These are phyloP conservation scores for Ranitomeya imitator DNA, from an alignment of 2,113 vertebrate genomes.

Conservation along the genomic window DNA sequence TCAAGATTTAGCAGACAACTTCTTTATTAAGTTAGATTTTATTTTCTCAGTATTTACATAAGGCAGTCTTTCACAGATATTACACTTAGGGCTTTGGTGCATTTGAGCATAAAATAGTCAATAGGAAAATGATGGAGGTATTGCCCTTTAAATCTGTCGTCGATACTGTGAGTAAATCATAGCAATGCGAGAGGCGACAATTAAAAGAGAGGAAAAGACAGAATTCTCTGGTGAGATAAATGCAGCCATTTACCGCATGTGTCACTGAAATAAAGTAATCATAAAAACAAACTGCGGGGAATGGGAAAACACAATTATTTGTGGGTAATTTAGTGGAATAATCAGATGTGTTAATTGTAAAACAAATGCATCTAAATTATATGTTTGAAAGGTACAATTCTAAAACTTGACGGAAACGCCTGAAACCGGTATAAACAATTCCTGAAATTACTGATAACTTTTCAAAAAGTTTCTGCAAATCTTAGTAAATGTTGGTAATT, in stretches of 20 bases:
- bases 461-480: neutral
- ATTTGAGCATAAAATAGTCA: neutral
- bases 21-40: neutral
- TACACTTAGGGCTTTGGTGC: neutral
- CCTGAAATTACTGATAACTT: neutral
- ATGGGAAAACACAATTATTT: conserved; percentile 8
- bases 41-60: neutral
- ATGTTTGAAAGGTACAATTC: conserved; percentile 20
- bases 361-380: conserved; percentile 20
- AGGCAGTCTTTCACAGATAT: neutral
- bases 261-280: neutral
- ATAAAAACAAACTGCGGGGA: neutral
- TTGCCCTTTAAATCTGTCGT: neutral
- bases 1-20: too few relatives aligned
- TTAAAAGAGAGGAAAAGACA: neutral
- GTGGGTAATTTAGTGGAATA: conserved; percentile 15
- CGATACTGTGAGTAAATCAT: neutral
- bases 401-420: neutral
- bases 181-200: neutral
- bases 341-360: conserved; percentile 20
- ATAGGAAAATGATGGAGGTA: neutral
- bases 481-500: neutral
- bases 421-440: neutral
- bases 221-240: neutral
- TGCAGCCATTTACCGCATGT: neutral